These are phyloP conservation scores for Oligia fasciuncula DNA, from an alignment of 2,888 invertebrate genomes.

Conservation along the genomic window DNA sequence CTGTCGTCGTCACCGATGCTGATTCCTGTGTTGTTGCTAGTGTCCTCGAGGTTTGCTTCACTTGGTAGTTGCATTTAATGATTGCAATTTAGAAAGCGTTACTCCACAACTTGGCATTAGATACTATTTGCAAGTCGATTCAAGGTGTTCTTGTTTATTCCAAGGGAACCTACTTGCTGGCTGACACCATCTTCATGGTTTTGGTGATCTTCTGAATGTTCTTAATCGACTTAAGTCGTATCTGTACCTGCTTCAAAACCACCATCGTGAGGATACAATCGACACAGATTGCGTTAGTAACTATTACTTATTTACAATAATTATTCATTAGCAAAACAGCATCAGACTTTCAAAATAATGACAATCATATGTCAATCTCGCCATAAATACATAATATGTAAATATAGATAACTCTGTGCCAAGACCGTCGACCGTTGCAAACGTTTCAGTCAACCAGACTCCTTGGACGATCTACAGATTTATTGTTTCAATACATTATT, in stretches of 20 bases:
- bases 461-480: conserved; percentile 1
- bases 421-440: background rate
- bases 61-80: background rate
- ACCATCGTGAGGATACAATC: conserved; percentile 87
- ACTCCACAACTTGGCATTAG: background rate
- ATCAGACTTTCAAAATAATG: background rate
- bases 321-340: background rate
- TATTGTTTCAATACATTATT: background rate
- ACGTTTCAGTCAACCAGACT: conserved; percentile 17
- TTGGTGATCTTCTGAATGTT: conserved; percentile 96
- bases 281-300: background rate
- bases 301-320: conserved; percentile 15
- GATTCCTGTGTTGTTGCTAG: background rate
- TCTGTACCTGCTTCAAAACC: conserved; percentile 92
- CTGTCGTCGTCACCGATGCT: too few relatives aligned
- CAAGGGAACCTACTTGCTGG: conserved; percentile 86
- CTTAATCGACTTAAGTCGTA: conserved; percentile 94
- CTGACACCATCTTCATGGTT: conserved; percentile 95
- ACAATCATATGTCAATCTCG: conserved; percentile 23
- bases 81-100: background rate
- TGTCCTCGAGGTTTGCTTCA: background rate
- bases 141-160: background rate
- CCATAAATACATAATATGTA: conserved; percentile 8
- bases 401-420: background rate
- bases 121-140: too few relatives aligned